Evolutionary conservation across 2,888 invertebrate species (phyloP), one percentile per base, ranked within the genome.

Genomic region (Spisula solida): DNA sequence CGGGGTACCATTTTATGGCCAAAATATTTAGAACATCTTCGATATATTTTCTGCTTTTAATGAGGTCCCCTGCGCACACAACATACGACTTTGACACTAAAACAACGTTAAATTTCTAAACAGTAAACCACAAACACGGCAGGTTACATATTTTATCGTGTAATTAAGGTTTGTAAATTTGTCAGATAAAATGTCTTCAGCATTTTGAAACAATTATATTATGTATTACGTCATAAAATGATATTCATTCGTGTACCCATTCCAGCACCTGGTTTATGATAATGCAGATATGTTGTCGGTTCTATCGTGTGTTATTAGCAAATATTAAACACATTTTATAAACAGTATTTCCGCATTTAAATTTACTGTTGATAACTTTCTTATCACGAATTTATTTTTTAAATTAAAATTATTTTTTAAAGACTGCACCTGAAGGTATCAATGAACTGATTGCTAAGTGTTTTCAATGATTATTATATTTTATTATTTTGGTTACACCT

Each of bases 181-280:
- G 75, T 75, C 31, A 34, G 75, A 75, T 75, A 75, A 75, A 75
- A 75, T 75, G 75, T 75, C 75, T 75, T 10, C 75, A 31, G 31
- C 75, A 34, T 75, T 75, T 75, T 75, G 75, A 75, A 75, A 75
- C 75, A 75, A 75, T 75, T 75, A 75, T 75, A 75, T 75, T 75
- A 34, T 75, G 75, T 75, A 75, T 34, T 31, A 31, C 31, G 75
- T 34, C 75, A 75, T 75, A 75, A 75, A 75, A 75, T 75, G 75
- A 75, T 75, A 75, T 75, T 75, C 75, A 16, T 75, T 34, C 12
- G 25, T 4, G 60, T n/a, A 25, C n/a, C 25, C 2, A 66, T 75
- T 75, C 75, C 31, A 75, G 75, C 75, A 75, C 75, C 75, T 75
- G 75, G 75, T 18, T 75, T 34, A 75, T 16, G 34, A 75, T 75